phyloP scores from a whole-genome alignment of 1,140 invertebrate genomes.

The Cydia pomonella region DNA sequence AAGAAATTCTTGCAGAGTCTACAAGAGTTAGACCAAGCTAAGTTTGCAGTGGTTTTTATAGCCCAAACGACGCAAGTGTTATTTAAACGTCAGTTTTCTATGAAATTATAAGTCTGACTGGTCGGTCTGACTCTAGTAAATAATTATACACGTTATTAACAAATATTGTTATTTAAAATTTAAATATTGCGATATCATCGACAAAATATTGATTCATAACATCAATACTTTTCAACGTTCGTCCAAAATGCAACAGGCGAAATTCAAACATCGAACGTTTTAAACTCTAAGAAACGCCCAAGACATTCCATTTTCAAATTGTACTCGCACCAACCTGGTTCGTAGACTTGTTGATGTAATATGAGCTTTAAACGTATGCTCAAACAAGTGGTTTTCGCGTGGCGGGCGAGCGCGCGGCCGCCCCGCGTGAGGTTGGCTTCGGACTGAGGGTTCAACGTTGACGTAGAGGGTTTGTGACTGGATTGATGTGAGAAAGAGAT shows the following conservation, averaged over 20 bases:
- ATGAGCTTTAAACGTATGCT: conserved; percentile 1
- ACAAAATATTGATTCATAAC: neutral
- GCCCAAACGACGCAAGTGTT: too few relatives aligned
- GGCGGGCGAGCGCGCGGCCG: conserved; percentile 12
- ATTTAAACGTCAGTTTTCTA: too few relatives aligned
- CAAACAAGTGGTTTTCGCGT: conserved; percentile 28
- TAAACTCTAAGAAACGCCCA: neutral
- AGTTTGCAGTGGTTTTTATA: too few relatives aligned
- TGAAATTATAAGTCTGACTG: too few relatives aligned
- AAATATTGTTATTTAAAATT: too few relatives aligned
- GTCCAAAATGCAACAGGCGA: neutral
- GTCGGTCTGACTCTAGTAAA: too few relatives aligned
- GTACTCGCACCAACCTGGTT: conserved; percentile 1
- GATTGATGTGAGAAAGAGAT: conserved; percentile 12
- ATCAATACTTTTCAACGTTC: neutral
- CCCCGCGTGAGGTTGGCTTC: neutral
- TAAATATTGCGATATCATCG: too few relatives aligned
- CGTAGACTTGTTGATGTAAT: neutral
- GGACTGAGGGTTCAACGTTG: neutral
- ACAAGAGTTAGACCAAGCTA: too few relatives aligned
- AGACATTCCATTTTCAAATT: conserved; percentile 25
- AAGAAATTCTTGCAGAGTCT: too few relatives aligned
- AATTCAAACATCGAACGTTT: neutral
- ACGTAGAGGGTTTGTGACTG: neutral
- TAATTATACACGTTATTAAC: too few relatives aligned